Evolutionary conservation across 2,888 invertebrate species (phyloP).

Genomic region (Arctia plantaginis): DNA sequence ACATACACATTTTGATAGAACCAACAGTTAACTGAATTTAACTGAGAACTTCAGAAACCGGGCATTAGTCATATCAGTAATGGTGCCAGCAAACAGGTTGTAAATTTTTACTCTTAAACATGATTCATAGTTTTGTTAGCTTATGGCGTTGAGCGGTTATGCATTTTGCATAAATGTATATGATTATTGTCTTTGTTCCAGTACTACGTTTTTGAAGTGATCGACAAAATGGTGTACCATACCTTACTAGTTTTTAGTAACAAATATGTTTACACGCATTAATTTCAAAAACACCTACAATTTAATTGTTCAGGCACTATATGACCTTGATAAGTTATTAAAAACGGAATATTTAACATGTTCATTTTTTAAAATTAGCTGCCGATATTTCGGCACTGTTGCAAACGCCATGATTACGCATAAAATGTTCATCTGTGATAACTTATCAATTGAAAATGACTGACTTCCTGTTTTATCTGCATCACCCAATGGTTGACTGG

Average conservation of each 20-base stretch:
- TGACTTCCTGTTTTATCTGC: too few species aligned
- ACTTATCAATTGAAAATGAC: too few species aligned
- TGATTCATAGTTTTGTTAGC: constrained; percentile 15
- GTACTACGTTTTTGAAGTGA: background rate
- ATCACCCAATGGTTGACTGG: too few species aligned
- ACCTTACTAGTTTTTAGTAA: background rate
- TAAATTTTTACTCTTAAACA: constrained; percentile 1
- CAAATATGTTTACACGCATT: background rate
- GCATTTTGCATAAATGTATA: constrained; percentile 4
- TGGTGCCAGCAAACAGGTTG: constrained; percentile 15
- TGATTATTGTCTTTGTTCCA: background rate
- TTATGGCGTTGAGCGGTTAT: background rate
- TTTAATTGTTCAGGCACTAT: too few species aligned
- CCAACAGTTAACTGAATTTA: background rate
- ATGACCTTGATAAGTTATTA: too few species aligned
- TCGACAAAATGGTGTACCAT: too few species aligned
- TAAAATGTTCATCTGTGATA: too few species aligned
- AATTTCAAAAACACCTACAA: too few species aligned
- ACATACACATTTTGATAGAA: background rate
- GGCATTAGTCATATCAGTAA: constrained; percentile 13
- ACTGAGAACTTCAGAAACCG: background rate
- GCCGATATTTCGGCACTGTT: too few species aligned
- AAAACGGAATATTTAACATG: too few species aligned
- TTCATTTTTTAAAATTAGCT: too few species aligned
- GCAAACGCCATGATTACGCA: too few species aligned